Percentiles rank a stretch among this genome's conserved stretches.
phyloP scores from a whole-genome alignment of 2,113 vertebrate species.

The Spea multiplicata region DNA sequence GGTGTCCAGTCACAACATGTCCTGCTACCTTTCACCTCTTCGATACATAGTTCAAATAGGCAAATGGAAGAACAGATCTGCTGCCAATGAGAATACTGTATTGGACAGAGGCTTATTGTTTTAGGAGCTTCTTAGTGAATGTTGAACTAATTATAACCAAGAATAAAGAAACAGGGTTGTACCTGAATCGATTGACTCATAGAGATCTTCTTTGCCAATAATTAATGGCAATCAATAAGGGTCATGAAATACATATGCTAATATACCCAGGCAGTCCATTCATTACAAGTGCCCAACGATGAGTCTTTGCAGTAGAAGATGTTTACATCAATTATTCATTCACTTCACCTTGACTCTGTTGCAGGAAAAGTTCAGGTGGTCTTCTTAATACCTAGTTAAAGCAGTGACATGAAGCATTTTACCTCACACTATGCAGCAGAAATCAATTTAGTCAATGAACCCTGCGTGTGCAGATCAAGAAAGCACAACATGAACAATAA shows the following conservation, averaged over 20 bases:
- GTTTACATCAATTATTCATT: neutral
- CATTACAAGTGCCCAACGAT: neutral
- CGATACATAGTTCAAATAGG: too few species aligned
- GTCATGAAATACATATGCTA: conserved; percentile 13
- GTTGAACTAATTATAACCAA: conserved; percentile 22
- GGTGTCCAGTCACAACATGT: neutral
- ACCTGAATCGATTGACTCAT: conserved; percentile 16
- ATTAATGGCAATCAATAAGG: conserved; percentile 29
- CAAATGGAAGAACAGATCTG: too few species aligned
- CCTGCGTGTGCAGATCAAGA: too few species aligned
- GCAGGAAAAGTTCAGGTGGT: too few species aligned
- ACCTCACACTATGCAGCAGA: too few species aligned
- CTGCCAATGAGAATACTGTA: neutral
- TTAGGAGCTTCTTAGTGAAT: conserved; percentile 7
- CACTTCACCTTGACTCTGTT: too few species aligned
- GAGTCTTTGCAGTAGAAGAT: neutral
- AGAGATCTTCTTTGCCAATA: conserved; percentile 21
- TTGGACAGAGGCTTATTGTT: neutral
- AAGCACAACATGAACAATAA: too few species aligned
- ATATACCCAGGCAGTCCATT: conserved; percentile 4
- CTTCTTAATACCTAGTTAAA: too few species aligned
- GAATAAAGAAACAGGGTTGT: conserved; percentile 8
- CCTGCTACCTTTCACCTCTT: neutral
- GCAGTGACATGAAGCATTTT: too few species aligned
- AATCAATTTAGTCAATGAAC: too few species aligned